phyloP scores from a whole-genome alignment of 92 coral and sea anemone genomes.

The Palythoa heliodiscus region DNA sequence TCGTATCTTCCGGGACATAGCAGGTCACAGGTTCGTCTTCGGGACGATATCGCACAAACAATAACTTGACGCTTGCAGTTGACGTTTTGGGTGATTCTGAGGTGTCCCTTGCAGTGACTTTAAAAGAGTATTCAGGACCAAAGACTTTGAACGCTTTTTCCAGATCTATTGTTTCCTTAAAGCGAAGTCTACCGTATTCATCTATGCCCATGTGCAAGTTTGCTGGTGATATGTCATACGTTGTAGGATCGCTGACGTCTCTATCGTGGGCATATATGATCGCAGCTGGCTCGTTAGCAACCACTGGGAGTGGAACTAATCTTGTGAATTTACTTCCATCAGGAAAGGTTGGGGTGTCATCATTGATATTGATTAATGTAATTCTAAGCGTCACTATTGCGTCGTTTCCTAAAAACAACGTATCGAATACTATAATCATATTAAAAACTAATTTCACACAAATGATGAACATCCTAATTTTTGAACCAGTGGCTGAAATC shows the following conservation, averaged over 20 bases:
- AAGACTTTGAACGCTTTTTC: constrained; percentile 44
- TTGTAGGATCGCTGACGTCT: constrained; percentile 57
- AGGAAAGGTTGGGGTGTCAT: constrained; percentile 66
- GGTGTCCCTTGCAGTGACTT: constrained; percentile 63
- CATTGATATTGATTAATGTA: constrained; percentile 66
- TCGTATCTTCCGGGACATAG: constrained; percentile 59
- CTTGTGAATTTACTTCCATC: constrained; percentile 51
- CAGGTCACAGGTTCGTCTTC: constrained; percentile 50
- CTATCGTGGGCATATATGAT: constrained; percentile 64
- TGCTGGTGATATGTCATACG: constrained; percentile 59
- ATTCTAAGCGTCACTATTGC: constrained; percentile 63
- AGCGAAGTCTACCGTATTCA: constrained; percentile 57
- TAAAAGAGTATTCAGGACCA: constrained; percentile 43
- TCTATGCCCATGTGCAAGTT: constrained; percentile 54
- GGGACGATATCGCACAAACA: constrained; percentile 53
- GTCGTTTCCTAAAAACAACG: constrained; percentile 14
- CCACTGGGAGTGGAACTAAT: constrained; percentile 51
- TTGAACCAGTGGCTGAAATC: too few relatives aligned
- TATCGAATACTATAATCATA: not conserved
- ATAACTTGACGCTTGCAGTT: constrained; percentile 56
- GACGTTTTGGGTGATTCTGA: constrained; percentile 63
- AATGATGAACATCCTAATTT: too few relatives aligned
- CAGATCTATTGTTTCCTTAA: constrained; percentile 51
- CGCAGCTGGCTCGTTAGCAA: constrained; percentile 60
- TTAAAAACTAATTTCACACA: too few relatives aligned